Conservation (phyloP, 2,113 vertebrate genomes). For the Pogona vitticeps region DNA sequence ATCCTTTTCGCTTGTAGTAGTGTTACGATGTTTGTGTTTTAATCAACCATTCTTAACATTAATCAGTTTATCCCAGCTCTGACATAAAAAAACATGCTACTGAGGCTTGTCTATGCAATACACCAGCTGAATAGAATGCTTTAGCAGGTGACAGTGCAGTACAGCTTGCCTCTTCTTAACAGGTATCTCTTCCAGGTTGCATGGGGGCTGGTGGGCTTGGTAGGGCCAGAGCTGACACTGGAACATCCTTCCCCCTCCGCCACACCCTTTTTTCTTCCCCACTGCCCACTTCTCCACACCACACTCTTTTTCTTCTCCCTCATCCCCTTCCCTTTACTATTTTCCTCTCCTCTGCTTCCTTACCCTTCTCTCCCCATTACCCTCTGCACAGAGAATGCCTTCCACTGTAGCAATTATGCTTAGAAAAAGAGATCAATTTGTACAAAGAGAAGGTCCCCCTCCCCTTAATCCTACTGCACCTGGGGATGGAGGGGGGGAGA, state of each 20-base stretch:
- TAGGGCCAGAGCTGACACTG: not conserved
- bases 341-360: not conserved
- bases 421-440: not conserved
- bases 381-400: not conserved
- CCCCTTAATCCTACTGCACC: no score
- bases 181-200: no score
- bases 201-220: no score
- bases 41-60: not conserved
- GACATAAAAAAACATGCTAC: not conserved
- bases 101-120: no score
- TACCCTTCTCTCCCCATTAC: no score
- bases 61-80: not conserved
- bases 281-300: not conserved
- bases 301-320: not conserved
- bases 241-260: not conserved
- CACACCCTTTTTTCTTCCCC: not conserved
- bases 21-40: no score
- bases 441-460: not conserved
- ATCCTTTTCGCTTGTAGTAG: no score
- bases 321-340: not conserved
- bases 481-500: no score
- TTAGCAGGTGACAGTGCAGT: no score
- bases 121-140: no score
- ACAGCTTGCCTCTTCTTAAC: no score
- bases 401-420: not conserved